Percentiles rank a stretch among this genome's conserved stretches.
Evolutionary conservation across 2,113 vertebrate species (phyloP).

Genomic region (Apaloderma vittatum): DNA sequence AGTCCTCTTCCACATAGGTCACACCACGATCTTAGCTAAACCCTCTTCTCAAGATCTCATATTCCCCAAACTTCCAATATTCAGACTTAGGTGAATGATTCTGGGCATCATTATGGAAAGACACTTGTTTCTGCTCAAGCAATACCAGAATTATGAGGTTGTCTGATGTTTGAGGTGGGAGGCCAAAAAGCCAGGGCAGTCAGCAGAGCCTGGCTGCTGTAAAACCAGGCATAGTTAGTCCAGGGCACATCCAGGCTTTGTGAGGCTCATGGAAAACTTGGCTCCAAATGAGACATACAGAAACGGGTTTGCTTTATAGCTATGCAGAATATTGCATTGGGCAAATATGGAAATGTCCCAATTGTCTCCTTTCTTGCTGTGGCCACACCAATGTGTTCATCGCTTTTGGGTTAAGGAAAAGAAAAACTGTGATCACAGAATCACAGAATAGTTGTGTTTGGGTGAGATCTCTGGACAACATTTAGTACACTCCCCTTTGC

Average conservation of each 20-base stretch:
- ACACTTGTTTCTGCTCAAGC: not conserved
- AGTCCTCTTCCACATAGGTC: not conserved
- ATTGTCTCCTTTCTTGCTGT: not conserved
- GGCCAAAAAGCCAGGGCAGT: not conserved
- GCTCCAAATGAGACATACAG: not conserved
- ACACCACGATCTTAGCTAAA: not conserved
- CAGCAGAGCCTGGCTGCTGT: not conserved
- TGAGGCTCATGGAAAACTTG: not conserved
- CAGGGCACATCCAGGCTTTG: not conserved
- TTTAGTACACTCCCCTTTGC: not conserved
- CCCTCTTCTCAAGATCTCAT: not conserved
- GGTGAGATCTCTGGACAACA: not conserved
- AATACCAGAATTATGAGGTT: not conserved
- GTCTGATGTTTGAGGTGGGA: not conserved
- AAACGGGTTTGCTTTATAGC: not conserved
- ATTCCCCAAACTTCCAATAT: not conserved
- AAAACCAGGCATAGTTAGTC: too few relatives aligned
- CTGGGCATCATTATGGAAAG: not conserved
- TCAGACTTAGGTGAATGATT: not conserved
- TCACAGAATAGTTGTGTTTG: not conserved
- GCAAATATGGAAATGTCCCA: not conserved
- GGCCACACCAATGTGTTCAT: not conserved
- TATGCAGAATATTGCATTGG: not conserved
- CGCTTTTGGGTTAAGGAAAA: not conserved
- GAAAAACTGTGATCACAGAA: not conserved